Percentiles rank a stretch among this genome's conserved stretches.
Evolutionary conservation across 2,888 invertebrate species (phyloP).

Genomic region (Smittia sp.): DNA sequence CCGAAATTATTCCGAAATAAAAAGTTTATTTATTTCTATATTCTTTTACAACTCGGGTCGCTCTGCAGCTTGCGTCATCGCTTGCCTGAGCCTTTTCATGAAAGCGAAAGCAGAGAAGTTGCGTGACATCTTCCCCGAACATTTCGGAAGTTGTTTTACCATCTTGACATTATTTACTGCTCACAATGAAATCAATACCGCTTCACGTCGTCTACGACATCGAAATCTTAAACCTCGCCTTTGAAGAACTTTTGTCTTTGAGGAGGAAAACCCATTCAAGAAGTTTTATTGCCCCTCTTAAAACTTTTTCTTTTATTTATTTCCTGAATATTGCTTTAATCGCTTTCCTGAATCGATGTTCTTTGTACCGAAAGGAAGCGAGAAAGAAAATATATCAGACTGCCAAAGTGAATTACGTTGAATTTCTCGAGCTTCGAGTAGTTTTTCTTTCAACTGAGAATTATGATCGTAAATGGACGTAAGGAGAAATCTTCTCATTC

Average conservation of each 20-base stretch:
- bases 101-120: no score
- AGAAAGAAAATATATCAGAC: no score
- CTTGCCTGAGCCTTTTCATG: no score
- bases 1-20: background rate
- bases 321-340: conserved; percentile 8
- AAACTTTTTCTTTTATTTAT: conserved; percentile 12
- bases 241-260: conserved; percentile 6
- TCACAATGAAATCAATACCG: background rate
- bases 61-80: background rate
- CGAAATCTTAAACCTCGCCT: conserved; percentile 9
- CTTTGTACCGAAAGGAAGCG: background rate
- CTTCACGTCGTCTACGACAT: background rate
- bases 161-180: conserved; percentile 8
- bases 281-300: conserved; percentile 7
- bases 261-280: background rate
- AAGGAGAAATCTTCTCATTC: no score
- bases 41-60: background rate
- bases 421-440: background rate
- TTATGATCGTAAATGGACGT: no score
- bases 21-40: background rate
- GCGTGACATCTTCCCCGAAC: no score
- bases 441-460: no score
- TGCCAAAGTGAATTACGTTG: background rate
- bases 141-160: background rate
- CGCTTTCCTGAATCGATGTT: conserved; percentile 2